Percentiles rank a stretch among this genome's conserved stretches.
phyloP scores from a whole-genome alignment of 1,140 invertebrate genomes.

The Heliconius himera region DNA sequence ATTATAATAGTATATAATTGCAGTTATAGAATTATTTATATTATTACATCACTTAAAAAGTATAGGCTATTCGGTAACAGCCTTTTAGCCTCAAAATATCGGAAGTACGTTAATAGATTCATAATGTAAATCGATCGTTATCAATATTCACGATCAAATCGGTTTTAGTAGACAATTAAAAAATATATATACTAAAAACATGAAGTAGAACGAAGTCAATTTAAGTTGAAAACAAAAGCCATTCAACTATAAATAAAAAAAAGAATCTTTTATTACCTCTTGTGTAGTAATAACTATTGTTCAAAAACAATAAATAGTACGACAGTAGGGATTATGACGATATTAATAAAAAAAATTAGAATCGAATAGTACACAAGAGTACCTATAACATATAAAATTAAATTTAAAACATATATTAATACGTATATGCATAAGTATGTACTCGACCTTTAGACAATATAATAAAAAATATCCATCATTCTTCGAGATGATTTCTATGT shows the following conservation, averaged over 20 bases:
- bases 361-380: background rate
- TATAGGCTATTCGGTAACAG: background rate
- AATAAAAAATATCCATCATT: background rate
- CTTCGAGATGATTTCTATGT: background rate
- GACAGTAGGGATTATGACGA: constrained; percentile 19
- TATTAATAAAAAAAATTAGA: background rate
- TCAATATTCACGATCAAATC: background rate
- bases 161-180: background rate
- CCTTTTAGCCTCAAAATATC: background rate
- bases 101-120: background rate
- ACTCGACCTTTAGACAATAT: background rate
- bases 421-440: background rate
- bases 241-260: constrained; percentile 24
- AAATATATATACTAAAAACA: background rate
- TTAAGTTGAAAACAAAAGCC: constrained; percentile 25
- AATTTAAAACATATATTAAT: too few relatives aligned
- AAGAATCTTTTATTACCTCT: constrained; percentile 14
- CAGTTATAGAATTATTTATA: background rate
- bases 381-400: too few relatives aligned
- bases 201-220: constrained; percentile 23
- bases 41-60: background rate
- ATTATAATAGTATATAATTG: background rate
- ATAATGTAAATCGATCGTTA: background rate
- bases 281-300: constrained; percentile 31
- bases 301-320: constrained; percentile 30